A percentile compares a stretch with the other conserved stretches of the same genome.
Conservation (phyloP, 2,797 vertebrate species). For the Falco berigora region DNA sequence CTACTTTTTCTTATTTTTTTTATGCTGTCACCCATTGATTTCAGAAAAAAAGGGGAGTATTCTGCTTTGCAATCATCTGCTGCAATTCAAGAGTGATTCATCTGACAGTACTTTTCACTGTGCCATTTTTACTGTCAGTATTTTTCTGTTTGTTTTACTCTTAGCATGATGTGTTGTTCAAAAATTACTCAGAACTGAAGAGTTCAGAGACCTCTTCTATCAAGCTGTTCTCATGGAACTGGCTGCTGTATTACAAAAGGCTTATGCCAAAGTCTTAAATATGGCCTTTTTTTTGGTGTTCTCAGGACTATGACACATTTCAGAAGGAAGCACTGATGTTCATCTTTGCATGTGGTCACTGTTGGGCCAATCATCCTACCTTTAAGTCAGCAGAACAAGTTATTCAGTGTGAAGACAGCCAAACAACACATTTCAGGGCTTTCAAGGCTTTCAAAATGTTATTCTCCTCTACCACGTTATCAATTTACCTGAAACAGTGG, state of each 20-base stretch:
- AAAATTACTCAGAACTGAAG: background rate
- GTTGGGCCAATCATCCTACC: background rate
- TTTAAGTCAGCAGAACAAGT: background rate
- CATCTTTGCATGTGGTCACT: background rate
- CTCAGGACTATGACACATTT: background rate
- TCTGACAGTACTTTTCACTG: background rate
- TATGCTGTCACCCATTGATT: background rate
- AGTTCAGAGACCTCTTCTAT: background rate
- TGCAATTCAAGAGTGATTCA: background rate
- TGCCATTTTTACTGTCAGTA: background rate
- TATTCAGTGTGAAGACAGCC: background rate
- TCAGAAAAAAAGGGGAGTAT: background rate
- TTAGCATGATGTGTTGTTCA: background rate
- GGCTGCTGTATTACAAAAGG: background rate
- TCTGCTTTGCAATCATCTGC: background rate
- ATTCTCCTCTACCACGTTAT: background rate
- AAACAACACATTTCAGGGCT: background rate
- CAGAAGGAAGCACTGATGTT: background rate
- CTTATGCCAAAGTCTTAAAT: background rate
- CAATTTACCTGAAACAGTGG: background rate
- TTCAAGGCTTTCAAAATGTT: background rate
- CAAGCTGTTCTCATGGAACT: background rate
- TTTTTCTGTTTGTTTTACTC: background rate
- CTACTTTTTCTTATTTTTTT: background rate
- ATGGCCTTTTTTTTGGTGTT: too few species aligned